These are phyloP conservation scores for Brachypterus glaber DNA, from an alignment of 2,888 invertebrate species.

Conservation along the genomic window DNA sequence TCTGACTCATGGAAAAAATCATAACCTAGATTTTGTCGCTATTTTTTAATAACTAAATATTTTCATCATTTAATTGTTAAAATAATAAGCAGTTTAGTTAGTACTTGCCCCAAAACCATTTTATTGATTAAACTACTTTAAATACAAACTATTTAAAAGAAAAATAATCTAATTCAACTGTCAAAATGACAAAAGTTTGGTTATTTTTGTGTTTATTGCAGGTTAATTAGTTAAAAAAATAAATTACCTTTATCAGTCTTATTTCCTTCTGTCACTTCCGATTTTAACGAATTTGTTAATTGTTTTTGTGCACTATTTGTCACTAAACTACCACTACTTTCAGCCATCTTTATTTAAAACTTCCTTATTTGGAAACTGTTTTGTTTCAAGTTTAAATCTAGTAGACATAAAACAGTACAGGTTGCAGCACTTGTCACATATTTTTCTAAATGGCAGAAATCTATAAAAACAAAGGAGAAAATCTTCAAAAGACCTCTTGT, in stretches of 20 bases:
- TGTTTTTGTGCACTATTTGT: constrained; percentile 33
- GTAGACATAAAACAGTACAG: background rate
- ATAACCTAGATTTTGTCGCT: constrained; percentile 12
- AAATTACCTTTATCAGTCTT: constrained; percentile 35
- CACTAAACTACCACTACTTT: constrained; percentile 37
- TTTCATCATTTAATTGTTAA: too few relatives aligned
- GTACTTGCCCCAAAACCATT: too few relatives aligned
- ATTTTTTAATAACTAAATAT: too few relatives aligned
- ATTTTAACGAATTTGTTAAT: constrained; percentile 27
- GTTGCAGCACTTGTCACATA: background rate
- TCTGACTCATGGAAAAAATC: constrained; percentile 13
- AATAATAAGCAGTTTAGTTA: too few relatives aligned
- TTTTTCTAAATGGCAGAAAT: too few relatives aligned
- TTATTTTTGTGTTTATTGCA: too few relatives aligned
- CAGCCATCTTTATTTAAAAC: constrained; percentile 38
- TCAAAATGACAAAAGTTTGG: constrained; percentile 13
- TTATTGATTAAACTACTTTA: constrained; percentile 10
- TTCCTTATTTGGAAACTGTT: constrained; percentile 26
- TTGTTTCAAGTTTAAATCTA: constrained; percentile 23
- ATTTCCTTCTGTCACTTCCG: constrained; percentile 26
- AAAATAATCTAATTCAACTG: too few relatives aligned
- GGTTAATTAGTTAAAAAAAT: too few relatives aligned
- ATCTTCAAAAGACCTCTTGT: too few relatives aligned
- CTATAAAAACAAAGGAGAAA: too few relatives aligned
- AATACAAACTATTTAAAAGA: too few relatives aligned